Evolutionary conservation across 1,140 invertebrate species (phyloP), one percentile per base, ranked within the genome.

Genomic region (Nasonia giraulti): DNA sequence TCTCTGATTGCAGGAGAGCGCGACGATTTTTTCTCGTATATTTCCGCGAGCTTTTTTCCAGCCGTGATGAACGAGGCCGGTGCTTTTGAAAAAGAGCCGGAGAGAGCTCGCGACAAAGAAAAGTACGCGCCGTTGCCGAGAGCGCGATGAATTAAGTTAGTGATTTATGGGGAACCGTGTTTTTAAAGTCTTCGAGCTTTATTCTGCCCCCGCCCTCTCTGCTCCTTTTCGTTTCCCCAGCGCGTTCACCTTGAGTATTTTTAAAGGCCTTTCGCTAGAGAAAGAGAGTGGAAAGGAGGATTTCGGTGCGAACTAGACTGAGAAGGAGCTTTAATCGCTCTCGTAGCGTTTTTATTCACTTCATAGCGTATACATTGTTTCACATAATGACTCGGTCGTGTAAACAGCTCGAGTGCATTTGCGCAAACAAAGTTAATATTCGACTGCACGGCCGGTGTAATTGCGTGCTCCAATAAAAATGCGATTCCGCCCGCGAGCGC

Each of bases 101-200:
- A 62, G 55, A 62, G 55, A 62, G 55, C 55, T 20, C 6, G 55
- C 20, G 55, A 62, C 55, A 62, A 62, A n/a, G 55, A 62, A 62
- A 62, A 62, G 55, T 62, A 17, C 55, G 55, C 6, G 55, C 33
- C 5, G 33, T 20, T 7, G 55, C 40, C 8, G 40, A 44, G 40
- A 62, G 55, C 20, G 55, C 55, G 55, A 62, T 62, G 55, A 62
- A 62, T 62, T 62, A 62, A 62, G 55, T 62, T 62, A 62, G 55
- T 62, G 55, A 62, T 62, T 62, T 62, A 62, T 62, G 55, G 55
- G 17, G 55, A 62, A 62, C 55, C 55, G 55, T 62, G 10, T 55
- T 77, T 50, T 50, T 14, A 12, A 55, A 55, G 50, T 77, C n/a
- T 23, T 77, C 10, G 12, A 50, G 44, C 75, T 78, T 78, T 55